Base-by-base conservation (phyloP, 2,797 vertebrate genomes). In the Valencia hispanica region DNA sequence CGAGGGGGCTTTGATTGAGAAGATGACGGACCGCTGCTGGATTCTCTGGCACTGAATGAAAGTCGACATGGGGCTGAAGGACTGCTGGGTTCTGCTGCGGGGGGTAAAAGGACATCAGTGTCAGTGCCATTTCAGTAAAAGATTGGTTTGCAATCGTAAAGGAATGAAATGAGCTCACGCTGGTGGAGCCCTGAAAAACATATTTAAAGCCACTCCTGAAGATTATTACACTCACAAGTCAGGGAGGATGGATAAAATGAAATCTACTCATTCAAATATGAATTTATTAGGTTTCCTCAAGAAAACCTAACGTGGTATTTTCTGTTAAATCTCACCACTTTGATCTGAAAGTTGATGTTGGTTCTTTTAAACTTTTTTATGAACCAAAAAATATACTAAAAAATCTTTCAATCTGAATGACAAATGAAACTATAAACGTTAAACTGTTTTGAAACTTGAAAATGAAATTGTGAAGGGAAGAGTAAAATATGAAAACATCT, bases 1-100 rank as follows among this genome's bases (percentile, higher is more conserved):
- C 34, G 68, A 68, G 53, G 50, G 66, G 73, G 75, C 34, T 75
- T 15, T 72, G 68, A 83, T 77, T 69, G 78, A 78, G 47, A 55
- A 70, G 72, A 74, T 73, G 80, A 73, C 48, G 81, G 72, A 83
- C 45, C 47, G 76, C 50, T 63, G 36, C 47, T 32, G 51, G 39
- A 27, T 70, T 72, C 53, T 59, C 53, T 17, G 57, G 39, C 53
- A 3, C 70, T 75, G 63, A 79, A 75, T 20, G 61, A 47, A 68
- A 22, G 39, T 27, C 17, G 25, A 39, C 27, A 55, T 32, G 5
- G 43, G 2, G 34, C 65, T 77, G 0, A n/a, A 73, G 72, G 27
- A 34, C 47, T 50, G 63, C n/a, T 39, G 59, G 61, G 30, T 55
- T 50, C 25, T 4, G 0, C 43, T 72, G 48, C 27, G 5, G 79